These are phyloP conservation scores for Amphipoea lucens DNA, from an alignment of 2,888 invertebrate species.

Conservation along the genomic window DNA sequence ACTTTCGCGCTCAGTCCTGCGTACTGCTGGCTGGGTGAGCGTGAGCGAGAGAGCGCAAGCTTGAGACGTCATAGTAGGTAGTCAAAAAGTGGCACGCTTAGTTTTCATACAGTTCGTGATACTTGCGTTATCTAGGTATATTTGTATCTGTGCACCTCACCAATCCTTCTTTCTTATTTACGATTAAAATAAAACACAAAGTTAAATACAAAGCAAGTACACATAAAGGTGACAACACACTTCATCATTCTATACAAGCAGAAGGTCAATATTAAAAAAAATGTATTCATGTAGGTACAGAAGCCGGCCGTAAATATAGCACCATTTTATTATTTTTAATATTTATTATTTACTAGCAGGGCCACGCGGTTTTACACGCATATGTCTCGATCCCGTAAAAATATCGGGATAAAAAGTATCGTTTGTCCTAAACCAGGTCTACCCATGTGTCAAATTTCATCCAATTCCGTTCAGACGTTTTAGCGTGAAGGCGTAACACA, in stretches of 20 bases:
- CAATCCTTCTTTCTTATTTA: conserved; percentile 51
- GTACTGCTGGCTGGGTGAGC: too few relatives aligned
- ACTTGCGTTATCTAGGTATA: too few relatives aligned
- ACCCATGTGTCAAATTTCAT: background rate
- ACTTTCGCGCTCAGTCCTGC: too few relatives aligned
- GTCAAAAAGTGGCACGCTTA: too few relatives aligned
- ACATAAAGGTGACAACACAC: conserved; percentile 7
- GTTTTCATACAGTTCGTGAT: too few relatives aligned
- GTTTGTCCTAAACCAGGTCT: background rate
- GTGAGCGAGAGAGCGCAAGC: too few relatives aligned
- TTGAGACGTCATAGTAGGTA: too few relatives aligned
- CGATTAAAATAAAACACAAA: conserved; percentile 62
- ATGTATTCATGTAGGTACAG: background rate
- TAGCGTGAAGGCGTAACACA: background rate
- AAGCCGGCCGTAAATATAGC: background rate
- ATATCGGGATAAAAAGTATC: background rate
- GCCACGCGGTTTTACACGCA: background rate
- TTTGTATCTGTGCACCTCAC: conserved; percentile 9
- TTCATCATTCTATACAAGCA: background rate
- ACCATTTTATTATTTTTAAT: background rate
- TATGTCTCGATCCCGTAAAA: background rate
- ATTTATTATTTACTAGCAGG: background rate
- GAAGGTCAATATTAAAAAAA: background rate
- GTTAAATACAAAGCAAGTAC: conserved; percentile 56
- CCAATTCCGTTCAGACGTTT: background rate